Base-by-base conservation (phyloP, 2,888 invertebrate genomes). In the Luffia ferchaultella region DNA sequence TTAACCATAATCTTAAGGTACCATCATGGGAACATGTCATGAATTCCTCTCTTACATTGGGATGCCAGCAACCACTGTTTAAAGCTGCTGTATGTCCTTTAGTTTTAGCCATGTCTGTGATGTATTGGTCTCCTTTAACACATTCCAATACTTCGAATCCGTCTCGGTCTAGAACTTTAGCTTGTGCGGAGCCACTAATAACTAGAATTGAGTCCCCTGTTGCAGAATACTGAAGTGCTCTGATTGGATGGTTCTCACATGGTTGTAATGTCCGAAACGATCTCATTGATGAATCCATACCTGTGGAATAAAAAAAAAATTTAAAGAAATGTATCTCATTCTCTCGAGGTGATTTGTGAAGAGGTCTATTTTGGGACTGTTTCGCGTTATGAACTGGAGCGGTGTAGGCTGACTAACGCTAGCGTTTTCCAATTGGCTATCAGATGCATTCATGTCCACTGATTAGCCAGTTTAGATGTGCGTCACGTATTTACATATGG, bases 181-280 rank as follows among this genome's bases (percentile, higher is more conserved):
- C 96, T 69, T 95, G 95, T 0, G 94, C 92, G 43, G 95, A 91
- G 0, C 98, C 98, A 2, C 97, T 93, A 47, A 97, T 89, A 0
- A 99, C 95, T 12, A 99, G 83, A 50, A 99, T 90, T 45, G 92
- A 89, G 73, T 99, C 99, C 0, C 98, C 98, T 0, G 97, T 98
- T 0, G 90, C 89, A 0, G 97, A 97, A 74, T 97, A 99, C 61
- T 97, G 93, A 0, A 97, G 70, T 42, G 91, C 89, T 57, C 92
- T 91, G 53, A 99, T 96, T 0, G 96, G 96, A 73, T 99, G 97
- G 68, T 93, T 94, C 73, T 98, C 98, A 67, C 97, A 97, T 0
- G 98, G 98, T 58, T 93, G 93, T n/a, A 97, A 82, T 0, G 93
- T 93, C 18, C 98, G 88, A 70, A 98, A 99, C 46, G 96, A 94